Conservation (phyloP, 2,113 vertebrate genomes). For the Oplegnathus fasciatus region DNA sequence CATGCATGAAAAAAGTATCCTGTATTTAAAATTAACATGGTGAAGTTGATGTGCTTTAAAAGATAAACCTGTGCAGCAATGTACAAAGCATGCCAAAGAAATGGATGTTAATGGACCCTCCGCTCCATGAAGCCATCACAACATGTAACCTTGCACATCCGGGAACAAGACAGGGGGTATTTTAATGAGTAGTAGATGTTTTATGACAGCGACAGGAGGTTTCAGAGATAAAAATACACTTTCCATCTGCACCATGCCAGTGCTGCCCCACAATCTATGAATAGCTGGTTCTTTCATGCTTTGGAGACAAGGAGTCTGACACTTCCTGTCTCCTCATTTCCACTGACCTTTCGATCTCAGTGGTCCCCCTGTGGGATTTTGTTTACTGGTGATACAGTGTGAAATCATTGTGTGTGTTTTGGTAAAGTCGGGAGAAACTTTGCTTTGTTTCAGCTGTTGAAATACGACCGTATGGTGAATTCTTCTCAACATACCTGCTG, state of each 20-base stretch:
- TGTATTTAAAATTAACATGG: not conserved
- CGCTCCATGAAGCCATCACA: slow-evolving; percentile 7
- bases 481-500: slow-evolving; percentile 20
- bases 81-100: not conserved
- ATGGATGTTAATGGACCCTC: not conserved
- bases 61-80: not conserved
- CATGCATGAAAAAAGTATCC: not conserved
- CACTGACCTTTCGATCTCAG: slow-evolving; percentile 42
- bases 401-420: slow-evolving; percentile 30
- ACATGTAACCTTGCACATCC: slow-evolving; percentile 23
- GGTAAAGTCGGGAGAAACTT: slow-evolving; percentile 11
- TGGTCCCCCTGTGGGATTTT: slow-evolving; percentile 18
- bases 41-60: not conserved
- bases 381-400: slow-evolving; percentile 2
- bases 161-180: slow-evolving; percentile 24
- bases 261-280: slow-evolving; percentile 71
- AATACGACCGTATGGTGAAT: slow-evolving; percentile 31
- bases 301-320: slow-evolving; percentile 66
- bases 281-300: slow-evolving; percentile 65
- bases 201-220: slow-evolving; percentile 56
- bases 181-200: slow-evolving; percentile 58
- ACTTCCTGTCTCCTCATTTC: slow-evolving; percentile 56
- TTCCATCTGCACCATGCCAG: slow-evolving; percentile 46
- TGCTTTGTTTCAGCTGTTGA: slow-evolving; percentile 11
- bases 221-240: slow-evolving; percentile 75